phyloP scores from a whole-genome alignment of 37 sponge, comb jelly and placozoan species.

The Chondrosia reniformis region DNA sequence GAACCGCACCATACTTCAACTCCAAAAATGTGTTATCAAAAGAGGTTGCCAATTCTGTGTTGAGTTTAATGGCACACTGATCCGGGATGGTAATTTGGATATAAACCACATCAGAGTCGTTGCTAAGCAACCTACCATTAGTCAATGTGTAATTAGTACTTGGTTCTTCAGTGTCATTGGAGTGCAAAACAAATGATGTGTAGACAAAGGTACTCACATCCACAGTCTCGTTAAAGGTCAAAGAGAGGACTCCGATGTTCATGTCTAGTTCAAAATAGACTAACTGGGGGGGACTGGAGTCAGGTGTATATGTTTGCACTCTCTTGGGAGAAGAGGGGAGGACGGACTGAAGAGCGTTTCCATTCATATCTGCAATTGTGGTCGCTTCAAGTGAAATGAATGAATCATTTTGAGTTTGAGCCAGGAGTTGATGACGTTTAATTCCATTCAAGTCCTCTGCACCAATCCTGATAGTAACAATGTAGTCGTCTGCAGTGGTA shows the following conservation, averaged over 20 bases:
- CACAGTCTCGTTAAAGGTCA: constrained; percentile 87
- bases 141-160: constrained; percentile 34
- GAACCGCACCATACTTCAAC: constrained; percentile 33
- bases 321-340: background rate
- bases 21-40: constrained; percentile 52
- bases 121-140: constrained; percentile 20
- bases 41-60: constrained; percentile 53
- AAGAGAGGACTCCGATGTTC: constrained; percentile 47
- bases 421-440: constrained; percentile 58
- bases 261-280: constrained; percentile 70
- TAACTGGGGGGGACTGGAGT: constrained; percentile 49
- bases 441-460: constrained; percentile 71
- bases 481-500: constrained; percentile 51
- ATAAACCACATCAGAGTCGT: constrained; percentile 32
- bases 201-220: constrained; percentile 51
- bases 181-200: constrained; percentile 37
- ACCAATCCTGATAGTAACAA: constrained; percentile 46
- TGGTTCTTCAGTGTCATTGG: constrained; percentile 19
- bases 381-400: constrained; percentile 34
- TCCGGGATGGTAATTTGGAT: constrained; percentile 46
- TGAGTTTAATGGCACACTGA: constrained; percentile 60
- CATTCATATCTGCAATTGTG: constrained; percentile 69
- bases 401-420: constrained; percentile 50
- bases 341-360: constrained; percentile 40
- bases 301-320: constrained; percentile 35